Base-by-base conservation (phyloP, 1,140 invertebrate species). In the Sycobia sp. region DNA sequence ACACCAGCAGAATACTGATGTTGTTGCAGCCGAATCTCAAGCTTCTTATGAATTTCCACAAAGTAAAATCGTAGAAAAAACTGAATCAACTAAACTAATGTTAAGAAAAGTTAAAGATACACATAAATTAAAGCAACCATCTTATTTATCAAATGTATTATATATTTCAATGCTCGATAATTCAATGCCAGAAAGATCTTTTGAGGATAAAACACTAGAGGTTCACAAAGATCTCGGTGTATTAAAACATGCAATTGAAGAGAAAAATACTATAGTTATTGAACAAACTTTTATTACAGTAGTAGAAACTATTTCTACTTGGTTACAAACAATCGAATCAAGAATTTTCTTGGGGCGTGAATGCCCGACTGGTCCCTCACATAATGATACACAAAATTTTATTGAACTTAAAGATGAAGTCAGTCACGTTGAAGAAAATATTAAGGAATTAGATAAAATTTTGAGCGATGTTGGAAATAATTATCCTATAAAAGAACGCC, bases 311-410 rank as follows among this genome's bases (percentile, higher is more conserved):
- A 89, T 94, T 7, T 90, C 89, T 0, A 88, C 86, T 20, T 93
- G 91, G 90, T 73, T 94, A 36, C 90, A 93, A 80, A 91, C 87
- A 22, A 91, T 93, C 65, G 90, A 93, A 76, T 92, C 91, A 66
- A 86, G 87, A 70, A 88, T 93, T 9, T 88, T 90, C 62, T 68
- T 86, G 9, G 84, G 86, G 38, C 81, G 83, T 44, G 85, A 88
- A 69, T 66, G 39, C 41, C 69, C 68, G 0, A 55, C 1, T 38
- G 77, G 73, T 14, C 73, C 73, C 4, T 68, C 68, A 20, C 62
- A 69, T 57, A 60, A 74, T 1, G 73, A 80, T 8, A 65, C 56
- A 14, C 66, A 36, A 4, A 69, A 61, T 23, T 81, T 85, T 32
- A 67, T 75, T 41, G 73, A 81, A 43, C 56, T 86, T 4, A 83